Conservation (phyloP, 2,888 invertebrate species). For the Platycheirus rosarum region DNA sequence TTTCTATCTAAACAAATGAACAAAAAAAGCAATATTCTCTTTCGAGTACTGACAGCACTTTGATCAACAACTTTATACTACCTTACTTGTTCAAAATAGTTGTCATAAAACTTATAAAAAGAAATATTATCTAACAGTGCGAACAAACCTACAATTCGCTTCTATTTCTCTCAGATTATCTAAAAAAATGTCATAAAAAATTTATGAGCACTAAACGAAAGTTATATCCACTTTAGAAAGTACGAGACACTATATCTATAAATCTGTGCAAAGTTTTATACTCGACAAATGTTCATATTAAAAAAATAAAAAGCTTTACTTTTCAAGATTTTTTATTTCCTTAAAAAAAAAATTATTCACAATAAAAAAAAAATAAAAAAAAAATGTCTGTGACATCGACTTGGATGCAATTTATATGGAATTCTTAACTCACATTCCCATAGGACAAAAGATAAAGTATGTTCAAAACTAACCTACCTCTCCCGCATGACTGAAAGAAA, state of each 20-base stretch:
- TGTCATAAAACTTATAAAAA: conserved; percentile 21
- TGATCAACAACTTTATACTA: conserved; percentile 11
- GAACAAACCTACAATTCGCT: background rate
- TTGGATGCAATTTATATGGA: conserved; percentile 35
- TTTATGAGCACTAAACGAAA: conserved; percentile 43
- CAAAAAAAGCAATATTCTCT: conserved; percentile 1
- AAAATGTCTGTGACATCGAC: conserved; percentile 9
- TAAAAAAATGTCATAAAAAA: conserved; percentile 23
- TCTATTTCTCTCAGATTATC: background rate
- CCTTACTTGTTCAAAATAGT: background rate
- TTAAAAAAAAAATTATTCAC: background rate
- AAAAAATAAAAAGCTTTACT: conserved; percentile 8
- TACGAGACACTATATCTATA: conserved; percentile 13
- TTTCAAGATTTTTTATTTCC: conserved; percentile 3
- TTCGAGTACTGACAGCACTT: conserved; percentile 17
- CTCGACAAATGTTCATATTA: conserved; percentile 23
- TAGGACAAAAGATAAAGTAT: background rate
- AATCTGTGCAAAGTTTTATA: conserved; percentile 21
- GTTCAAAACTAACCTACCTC: background rate
- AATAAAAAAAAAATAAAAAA: conserved; percentile 21
- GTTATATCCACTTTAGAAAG: conserved; percentile 32
- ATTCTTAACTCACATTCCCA: conserved; percentile 1
- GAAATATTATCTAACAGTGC: background rate
- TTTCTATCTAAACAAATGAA: background rate
- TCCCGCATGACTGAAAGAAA: conserved; percentile 1